Base-by-base conservation (phyloP, 1,140 invertebrate genomes). In the Condylostylus longicornis region DNA sequence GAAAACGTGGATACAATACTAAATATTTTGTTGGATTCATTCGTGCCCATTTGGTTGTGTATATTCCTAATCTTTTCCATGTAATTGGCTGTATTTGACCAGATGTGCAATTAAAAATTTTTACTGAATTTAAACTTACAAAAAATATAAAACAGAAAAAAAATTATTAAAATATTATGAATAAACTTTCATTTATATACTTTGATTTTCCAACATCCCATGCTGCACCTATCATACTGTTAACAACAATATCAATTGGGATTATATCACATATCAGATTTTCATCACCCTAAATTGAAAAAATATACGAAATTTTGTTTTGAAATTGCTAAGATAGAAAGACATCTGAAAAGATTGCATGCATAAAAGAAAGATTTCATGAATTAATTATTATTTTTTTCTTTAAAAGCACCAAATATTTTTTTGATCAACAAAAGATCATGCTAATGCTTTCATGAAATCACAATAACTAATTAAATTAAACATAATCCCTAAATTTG, bases 51-150 rank as follows among this genome's bases (percentile, higher is more conserved):
- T 77, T 76, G 29, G 75, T 65, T 12, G 76, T 78, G 2, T 77
- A 61, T 9, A 62, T 45, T 0, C 75, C 74, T 42, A 90, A 77
- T 43, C 82, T 67, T 18, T 79, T 74, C 90, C 91, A 96, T 15
- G 69, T 71, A 5, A 95, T 69, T 1, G 81, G 80, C 54, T 93
- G 93, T 14, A 80, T 66, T 5, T 72, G 65, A 1, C 89, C 85
- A 12, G 83, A 85, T 1, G 87, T 91, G 46, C 86, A 88, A 57
- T 96, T 93, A 59, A 90, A 95, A n/a, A 97, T 76, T 45, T 51
- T 50, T 9, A 57, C 43, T 33, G 53, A 59, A 33, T n/a, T 23
- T 23, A 2, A 21, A 8, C 33, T n/a, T 33, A 13, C 27, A 17
- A n/a, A n/a, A 30, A 10, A 1, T 18, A 17, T 13, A 2, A 7